These are phyloP conservation scores for Hyperopisus bebe DNA, from an alignment of 2,113 vertebrate genomes.

Conservation along the genomic window DNA sequence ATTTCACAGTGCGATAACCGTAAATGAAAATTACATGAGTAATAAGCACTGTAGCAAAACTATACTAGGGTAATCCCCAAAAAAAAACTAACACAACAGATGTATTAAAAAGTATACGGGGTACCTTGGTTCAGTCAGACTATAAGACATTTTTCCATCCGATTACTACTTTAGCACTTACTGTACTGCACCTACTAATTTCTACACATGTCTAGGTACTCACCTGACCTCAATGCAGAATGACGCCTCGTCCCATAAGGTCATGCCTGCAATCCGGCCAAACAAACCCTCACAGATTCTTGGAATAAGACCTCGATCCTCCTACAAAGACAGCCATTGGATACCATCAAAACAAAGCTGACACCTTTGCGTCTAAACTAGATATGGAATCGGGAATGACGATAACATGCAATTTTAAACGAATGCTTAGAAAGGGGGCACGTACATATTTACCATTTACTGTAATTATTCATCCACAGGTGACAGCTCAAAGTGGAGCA, in stretches of 20 bases:
- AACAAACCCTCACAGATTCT: constrained; percentile 93
- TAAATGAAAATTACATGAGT: neutral
- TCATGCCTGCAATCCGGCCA: constrained; percentile 72
- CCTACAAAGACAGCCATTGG: constrained; percentile 52
- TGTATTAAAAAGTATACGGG: neutral
- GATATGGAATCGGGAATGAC: neutral
- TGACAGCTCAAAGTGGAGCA: neutral
- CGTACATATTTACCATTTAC: neutral
- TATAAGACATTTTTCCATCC: neutral
- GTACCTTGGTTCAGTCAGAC: neutral
- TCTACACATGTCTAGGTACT: constrained; percentile 8
- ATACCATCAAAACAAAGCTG: neutral
- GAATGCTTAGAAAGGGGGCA: neutral
- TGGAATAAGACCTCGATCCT: constrained; percentile 85
- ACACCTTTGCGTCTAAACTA: neutral
- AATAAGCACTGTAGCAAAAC: neutral
- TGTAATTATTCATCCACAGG: neutral
- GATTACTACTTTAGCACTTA: neutral
- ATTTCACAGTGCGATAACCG: neutral
- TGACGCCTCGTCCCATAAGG: constrained; percentile 78
- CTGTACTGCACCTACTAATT: neutral
- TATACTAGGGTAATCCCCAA: neutral
- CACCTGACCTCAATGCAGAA: constrained; percentile 96
- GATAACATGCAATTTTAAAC: neutral
- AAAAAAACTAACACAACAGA: neutral